Percentiles rank a stretch among this genome's conserved stretches.
These are phyloP conservation scores for Botrylloides violaceus DNA, from an alignment of 23 tunicate genomes.

Conservation along the genomic window DNA sequence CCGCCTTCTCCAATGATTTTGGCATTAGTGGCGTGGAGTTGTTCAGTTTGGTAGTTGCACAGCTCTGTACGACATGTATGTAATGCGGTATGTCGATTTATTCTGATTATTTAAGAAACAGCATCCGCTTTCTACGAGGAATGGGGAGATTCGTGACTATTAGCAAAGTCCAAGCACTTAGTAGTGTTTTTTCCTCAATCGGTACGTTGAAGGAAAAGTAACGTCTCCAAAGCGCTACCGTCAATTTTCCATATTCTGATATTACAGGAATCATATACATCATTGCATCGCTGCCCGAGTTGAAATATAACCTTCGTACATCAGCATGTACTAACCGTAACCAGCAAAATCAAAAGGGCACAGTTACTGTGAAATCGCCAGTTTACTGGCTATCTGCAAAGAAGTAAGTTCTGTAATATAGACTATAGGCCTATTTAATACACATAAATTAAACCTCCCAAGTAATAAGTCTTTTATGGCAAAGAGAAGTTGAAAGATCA, in stretches of 20 bases:
- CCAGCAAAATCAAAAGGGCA: background rate
- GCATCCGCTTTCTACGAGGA: background rate
- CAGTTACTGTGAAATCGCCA: background rate
- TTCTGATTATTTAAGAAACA: background rate
- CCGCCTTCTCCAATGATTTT: background rate
- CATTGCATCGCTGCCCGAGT: slow-evolving; percentile 10
- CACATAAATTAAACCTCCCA: too few species aligned
- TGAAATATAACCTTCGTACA: background rate
- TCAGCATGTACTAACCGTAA: background rate
- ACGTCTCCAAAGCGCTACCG: too few species aligned
- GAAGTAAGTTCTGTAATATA: slow-evolving; percentile 15
- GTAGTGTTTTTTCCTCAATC: background rate
- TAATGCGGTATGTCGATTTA: too few species aligned
- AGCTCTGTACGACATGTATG: too few species aligned
- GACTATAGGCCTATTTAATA: too few species aligned
- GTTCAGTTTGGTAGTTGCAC: too few species aligned
- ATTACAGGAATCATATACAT: slow-evolving; percentile 2
- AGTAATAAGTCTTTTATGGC: too few species aligned
- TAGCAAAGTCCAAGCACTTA: slow-evolving; percentile 1
- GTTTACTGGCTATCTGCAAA: slow-evolving; percentile 24
- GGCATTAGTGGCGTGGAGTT: too few species aligned
- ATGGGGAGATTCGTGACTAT: background rate
- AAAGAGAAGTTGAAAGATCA: too few species aligned
- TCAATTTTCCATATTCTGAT: background rate
- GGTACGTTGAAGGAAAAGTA: slow-evolving; percentile 5